These are phyloP conservation scores for Notechis scutatus DNA, from an alignment of 2,113 vertebrate genomes.

Conservation along the genomic window DNA sequence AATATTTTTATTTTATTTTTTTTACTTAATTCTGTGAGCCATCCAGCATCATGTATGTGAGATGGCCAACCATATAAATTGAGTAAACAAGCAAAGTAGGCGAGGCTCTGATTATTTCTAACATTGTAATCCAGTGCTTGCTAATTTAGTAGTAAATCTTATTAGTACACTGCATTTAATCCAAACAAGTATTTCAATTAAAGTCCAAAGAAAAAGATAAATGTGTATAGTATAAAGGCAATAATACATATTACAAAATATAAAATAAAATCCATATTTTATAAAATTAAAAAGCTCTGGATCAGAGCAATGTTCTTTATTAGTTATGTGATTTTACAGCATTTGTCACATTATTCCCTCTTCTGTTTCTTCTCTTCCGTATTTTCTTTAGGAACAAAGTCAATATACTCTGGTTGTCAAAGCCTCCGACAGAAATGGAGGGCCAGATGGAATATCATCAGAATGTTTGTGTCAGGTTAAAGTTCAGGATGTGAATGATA, in stretches of 20 bases:
- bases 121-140: background rate
- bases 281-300: background rate
- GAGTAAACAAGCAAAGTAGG: background rate
- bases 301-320: background rate
- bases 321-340: background rate
- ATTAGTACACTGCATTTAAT: background rate
- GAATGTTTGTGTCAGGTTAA: slow-evolving; percentile 74
- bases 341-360: background rate
- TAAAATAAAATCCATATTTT: background rate
- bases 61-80: background rate
- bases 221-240: background rate
- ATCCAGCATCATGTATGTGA: background rate
- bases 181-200: background rate
- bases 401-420: slow-evolving; percentile 76
- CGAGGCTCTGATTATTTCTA: background rate
- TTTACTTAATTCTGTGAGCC: background rate
- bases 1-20: background rate
- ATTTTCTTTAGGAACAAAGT: slow-evolving; percentile 71
- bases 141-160: background rate
- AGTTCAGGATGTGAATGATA: slow-evolving; percentile 90
- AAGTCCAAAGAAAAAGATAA: background rate
- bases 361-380: slow-evolving; percentile 15
- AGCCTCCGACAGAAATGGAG: slow-evolving; percentile 78
- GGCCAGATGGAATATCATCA: slow-evolving; percentile 66
- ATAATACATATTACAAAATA: background rate